A percentile compares a stretch with the other conserved stretches of the same genome.
phyloP scores from a whole-genome alignment of 1,140 invertebrate genomes.

The Subanguina moxae region DNA sequence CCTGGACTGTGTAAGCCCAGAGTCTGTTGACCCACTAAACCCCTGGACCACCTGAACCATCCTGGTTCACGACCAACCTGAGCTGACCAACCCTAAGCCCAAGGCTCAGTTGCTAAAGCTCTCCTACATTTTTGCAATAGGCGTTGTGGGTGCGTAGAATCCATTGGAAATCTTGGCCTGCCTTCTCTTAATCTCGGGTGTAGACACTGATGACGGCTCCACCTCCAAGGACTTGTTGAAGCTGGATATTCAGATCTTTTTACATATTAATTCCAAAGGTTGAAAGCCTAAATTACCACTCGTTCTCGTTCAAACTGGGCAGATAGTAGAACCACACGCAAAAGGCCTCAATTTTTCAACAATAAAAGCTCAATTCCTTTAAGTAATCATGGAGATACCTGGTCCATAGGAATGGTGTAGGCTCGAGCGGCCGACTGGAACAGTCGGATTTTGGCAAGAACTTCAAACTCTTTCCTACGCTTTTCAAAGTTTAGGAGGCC shows the following conservation, averaged over 20 bases:
- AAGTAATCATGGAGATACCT: conserved; percentile 6
- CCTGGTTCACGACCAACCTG: no score
- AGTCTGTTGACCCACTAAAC: no score
- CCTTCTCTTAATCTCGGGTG: conserved; percentile 31
- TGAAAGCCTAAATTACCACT: conserved; percentile 45
- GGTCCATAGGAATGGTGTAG: conserved; percentile 70
- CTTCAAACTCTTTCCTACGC: conserved; percentile 93
- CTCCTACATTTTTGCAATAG: conserved; percentile 14
- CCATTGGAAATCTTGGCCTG: conserved; percentile 10
- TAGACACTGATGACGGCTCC: conserved; percentile 36
- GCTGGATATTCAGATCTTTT: conserved; percentile 26
- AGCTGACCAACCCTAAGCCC: no score
- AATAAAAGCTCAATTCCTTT: conserved; percentile 76
- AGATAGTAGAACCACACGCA: conserved; percentile 58
- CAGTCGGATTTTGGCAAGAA: conserved; percentile 88
- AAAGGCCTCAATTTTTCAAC: conserved; percentile 64
- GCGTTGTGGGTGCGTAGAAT: conserved; percentile 8
- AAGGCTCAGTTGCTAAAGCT: neutral
- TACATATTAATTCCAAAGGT: neutral
- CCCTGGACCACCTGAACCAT: no score
- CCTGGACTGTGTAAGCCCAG: no score
- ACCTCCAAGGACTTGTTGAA: conserved; percentile 52
- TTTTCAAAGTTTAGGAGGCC: conserved; percentile 97
- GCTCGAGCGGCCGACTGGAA: conserved; percentile 94
- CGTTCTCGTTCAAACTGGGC: conserved; percentile 51